Percentiles rank a stretch among this genome's conserved stretches.
phyloP scores from a whole-genome alignment of 2,797 vertebrate species.

The Malurus splendens region DNA sequence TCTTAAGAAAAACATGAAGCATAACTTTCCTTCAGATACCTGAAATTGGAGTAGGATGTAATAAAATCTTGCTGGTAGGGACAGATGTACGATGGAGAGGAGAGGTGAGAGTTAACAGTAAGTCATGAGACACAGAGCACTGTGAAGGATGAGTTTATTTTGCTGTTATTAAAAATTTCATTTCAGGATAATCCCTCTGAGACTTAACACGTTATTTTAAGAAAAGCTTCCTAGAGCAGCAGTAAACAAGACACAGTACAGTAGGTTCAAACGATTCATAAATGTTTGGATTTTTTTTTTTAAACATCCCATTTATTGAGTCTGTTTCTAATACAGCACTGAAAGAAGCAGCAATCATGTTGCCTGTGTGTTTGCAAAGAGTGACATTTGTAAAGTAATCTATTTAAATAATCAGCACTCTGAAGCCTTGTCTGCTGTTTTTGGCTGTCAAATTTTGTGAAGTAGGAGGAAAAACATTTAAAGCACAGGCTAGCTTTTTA shows the following conservation, averaged over 20 bases:
- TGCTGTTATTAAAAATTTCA: constrained; percentile 55
- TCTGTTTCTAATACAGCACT: constrained; percentile 9
- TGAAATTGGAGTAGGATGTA: background rate
- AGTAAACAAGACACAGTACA: constrained; percentile 43
- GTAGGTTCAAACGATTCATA: constrained; percentile 16
- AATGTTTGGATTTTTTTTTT: constrained; percentile 24
- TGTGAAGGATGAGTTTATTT: constrained; percentile 53
- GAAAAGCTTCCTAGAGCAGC: constrained; percentile 36
- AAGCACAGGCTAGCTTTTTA: background rate
- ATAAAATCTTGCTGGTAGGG: background rate
- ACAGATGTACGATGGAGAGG: background rate
- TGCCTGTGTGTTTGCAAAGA: constrained; percentile 11
- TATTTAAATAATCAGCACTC: constrained; percentile 24
- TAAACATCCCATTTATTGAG: constrained; percentile 28
- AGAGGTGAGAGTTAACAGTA: constrained; percentile 22
- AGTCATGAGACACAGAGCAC: constrained; percentile 1
- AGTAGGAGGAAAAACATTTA: background rate
- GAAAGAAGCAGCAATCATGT: constrained; percentile 15
- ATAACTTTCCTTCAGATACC: background rate
- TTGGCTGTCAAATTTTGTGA: constrained; percentile 19
- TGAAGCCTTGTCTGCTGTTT: constrained; percentile 1
- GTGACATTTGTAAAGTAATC: constrained; percentile 37
- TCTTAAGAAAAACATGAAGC: background rate
- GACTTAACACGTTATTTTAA: constrained; percentile 44
- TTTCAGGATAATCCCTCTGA: constrained; percentile 50